These are phyloP conservation scores for Cosmia trapezina DNA, from an alignment of 2,888 invertebrate species.

Conservation along the genomic window DNA sequence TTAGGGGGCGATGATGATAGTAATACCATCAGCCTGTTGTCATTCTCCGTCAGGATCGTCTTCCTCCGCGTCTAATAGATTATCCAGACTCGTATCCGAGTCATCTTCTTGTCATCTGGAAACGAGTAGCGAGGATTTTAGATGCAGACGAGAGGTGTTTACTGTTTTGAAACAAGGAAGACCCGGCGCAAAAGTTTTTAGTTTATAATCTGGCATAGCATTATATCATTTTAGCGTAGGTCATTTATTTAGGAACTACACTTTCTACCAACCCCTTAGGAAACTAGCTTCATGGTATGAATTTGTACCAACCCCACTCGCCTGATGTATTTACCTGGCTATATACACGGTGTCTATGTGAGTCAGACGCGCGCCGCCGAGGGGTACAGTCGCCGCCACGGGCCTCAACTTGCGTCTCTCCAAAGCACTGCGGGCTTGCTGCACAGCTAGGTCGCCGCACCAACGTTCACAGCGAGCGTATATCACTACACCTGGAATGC, in stretches of 20 bases:
- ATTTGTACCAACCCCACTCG: neutral
- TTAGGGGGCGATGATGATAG: slow-evolving; percentile 79
- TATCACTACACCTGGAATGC: slow-evolving; percentile 83
- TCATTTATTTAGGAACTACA: neutral
- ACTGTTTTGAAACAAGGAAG: neutral
- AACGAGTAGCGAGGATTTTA: slow-evolving; percentile 24
- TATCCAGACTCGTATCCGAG: slow-evolving; percentile 90
- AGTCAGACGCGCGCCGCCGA: slow-evolving; percentile 81
- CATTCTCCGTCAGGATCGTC: slow-evolving; percentile 84
- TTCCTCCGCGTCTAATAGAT: slow-evolving; percentile 84
- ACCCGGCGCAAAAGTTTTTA: neutral
- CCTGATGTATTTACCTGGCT: slow-evolving; percentile 83
- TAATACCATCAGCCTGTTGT: slow-evolving; percentile 76
- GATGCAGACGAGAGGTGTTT: neutral
- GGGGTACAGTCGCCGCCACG: slow-evolving; percentile 74
- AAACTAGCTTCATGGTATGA: neutral
- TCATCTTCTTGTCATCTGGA: slow-evolving; percentile 89
- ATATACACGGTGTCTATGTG: slow-evolving; percentile 91
- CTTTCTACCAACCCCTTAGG: neutral
- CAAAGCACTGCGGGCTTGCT: slow-evolving; percentile 82
- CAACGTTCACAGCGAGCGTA: slow-evolving; percentile 87
- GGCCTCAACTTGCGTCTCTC: slow-evolving; percentile 82
- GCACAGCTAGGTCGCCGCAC: slow-evolving; percentile 88
- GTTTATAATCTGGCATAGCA: neutral
- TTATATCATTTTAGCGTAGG: neutral